Evolutionary conservation across 2,797 vertebrate species (phyloP).

Genomic region (Steatocranus sp.): DNA sequence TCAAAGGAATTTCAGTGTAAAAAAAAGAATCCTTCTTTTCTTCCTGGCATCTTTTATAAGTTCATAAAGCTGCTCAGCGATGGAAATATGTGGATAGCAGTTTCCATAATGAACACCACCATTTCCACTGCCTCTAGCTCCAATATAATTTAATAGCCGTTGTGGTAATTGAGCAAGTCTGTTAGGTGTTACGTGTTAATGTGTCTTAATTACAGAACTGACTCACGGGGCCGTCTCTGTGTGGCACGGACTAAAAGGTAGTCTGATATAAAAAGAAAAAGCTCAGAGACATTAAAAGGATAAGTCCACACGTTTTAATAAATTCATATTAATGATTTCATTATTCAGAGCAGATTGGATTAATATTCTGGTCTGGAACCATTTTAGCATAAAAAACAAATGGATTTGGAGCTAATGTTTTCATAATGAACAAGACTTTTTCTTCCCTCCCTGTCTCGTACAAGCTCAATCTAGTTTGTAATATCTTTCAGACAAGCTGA

Average conservation of each 20-base stretch:
- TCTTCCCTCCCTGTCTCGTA: neutral
- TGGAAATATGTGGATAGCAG: conserved; percentile 39
- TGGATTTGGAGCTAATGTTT: conserved; percentile 51
- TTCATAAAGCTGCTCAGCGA: conserved; percentile 34
- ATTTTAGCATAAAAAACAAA: conserved; percentile 49
- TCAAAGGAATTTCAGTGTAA: neutral
- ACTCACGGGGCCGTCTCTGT: conserved; percentile 32
- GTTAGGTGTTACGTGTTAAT: conserved; percentile 64
- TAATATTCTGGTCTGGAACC: conserved; percentile 19
- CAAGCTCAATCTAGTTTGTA: conserved; percentile 3
- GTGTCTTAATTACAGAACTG: conserved; percentile 63
- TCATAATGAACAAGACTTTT: conserved; percentile 24
- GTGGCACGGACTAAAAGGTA: neutral
- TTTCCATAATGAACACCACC: conserved; percentile 37
- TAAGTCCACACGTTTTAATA: conserved; percentile 21
- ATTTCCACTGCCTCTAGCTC: conserved; percentile 35
- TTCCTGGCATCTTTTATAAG: neutral
- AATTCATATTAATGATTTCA: conserved; percentile 48
- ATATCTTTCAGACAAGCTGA: conserved; percentile 31
- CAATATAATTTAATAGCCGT: conserved; percentile 63
- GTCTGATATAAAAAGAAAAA: neutral
- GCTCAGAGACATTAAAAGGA: neutral
- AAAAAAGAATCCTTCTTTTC: neutral
- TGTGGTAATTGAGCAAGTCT: conserved; percentile 63
- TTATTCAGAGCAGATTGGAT: conserved; percentile 37